Evolutionary conservation across 1,140 invertebrate species (phyloP).

Genomic region (Plectrocnemia conspersa): DNA sequence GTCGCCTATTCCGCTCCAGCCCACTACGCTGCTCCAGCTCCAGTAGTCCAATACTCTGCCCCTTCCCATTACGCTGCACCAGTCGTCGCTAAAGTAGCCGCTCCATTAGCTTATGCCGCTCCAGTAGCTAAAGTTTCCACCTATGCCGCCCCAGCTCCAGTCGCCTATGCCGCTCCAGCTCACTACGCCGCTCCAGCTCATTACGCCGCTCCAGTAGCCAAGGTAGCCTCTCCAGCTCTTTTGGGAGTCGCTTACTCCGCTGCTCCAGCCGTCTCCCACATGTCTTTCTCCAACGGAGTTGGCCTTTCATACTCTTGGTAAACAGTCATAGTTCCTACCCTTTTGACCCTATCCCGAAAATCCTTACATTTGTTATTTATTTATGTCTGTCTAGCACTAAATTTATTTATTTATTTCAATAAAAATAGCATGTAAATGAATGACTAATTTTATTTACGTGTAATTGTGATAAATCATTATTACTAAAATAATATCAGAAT

Average conservation of each 20-base stretch:
- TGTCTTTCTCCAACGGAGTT: constrained; percentile 58
- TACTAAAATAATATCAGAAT: no score
- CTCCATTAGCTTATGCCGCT: no score
- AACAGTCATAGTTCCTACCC: no score
- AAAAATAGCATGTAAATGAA: constrained; percentile 12
- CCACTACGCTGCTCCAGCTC: constrained; percentile 41
- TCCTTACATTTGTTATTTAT: background rate
- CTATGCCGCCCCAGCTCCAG: constrained; percentile 45
- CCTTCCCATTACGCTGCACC: constrained; percentile 38
- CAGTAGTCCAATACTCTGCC: no score
- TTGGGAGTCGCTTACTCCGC: constrained; percentile 58
- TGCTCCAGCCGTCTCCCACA: constrained; percentile 62
- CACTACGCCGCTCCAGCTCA: constrained; percentile 43
- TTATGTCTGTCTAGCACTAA: background rate
- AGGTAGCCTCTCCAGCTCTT: constrained; percentile 45
- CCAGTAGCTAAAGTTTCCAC: no score
- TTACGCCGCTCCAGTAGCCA: constrained; percentile 40
- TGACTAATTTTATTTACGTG: constrained; percentile 13
- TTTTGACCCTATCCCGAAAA: background rate
- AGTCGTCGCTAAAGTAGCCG: constrained; percentile 31
- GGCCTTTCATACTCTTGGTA: constrained; percentile 56
- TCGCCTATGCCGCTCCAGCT: constrained; percentile 37
- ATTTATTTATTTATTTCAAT: background rate
- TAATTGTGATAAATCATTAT: no score
- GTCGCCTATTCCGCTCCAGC: constrained; percentile 39